These are phyloP conservation scores for Sarcophaga peregrina DNA, from an alignment of 1,140 invertebrate genomes.

Conservation along the genomic window DNA sequence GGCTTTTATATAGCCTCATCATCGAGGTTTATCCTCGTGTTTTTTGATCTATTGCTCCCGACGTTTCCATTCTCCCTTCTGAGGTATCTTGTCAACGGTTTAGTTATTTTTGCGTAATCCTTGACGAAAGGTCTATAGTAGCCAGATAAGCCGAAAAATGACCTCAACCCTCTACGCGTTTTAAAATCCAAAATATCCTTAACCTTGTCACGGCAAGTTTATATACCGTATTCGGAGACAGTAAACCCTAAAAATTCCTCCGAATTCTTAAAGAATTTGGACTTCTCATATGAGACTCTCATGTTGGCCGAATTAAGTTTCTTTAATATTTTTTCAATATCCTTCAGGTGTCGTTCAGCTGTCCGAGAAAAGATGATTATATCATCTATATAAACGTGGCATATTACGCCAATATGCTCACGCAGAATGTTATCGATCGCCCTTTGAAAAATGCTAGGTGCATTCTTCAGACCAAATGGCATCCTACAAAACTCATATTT, in stretches of 20 bases:
- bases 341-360: neutral
- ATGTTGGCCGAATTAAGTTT: conserved; percentile 28
- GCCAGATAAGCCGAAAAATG: neutral
- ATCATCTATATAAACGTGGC: conserved; percentile 45
- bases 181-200: conserved; percentile 46
- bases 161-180: conserved; percentile 4
- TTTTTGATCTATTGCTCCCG: neutral
- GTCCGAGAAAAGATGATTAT: conserved; percentile 42
- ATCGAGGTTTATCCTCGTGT: neutral
- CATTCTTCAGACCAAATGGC: no score
- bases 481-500: neutral
- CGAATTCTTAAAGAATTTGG: conserved; percentile 61
- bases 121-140: conserved; percentile 28
- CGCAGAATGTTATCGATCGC: conserved; percentile 39
- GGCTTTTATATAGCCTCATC: neutral
- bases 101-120: neutral
- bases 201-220: conserved; percentile 49
- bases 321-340: neutral
- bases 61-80: conserved; percentile 4
- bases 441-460: conserved; percentile 42
- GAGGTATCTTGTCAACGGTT: neutral
- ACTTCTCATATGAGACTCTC: conserved; percentile 55
- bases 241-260: conserved; percentile 44
- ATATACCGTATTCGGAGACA: conserved; percentile 39
- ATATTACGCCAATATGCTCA: conserved; percentile 42